Conservation (phyloP, 2,797 vertebrate species). For the Coregonus sp. region DNA sequence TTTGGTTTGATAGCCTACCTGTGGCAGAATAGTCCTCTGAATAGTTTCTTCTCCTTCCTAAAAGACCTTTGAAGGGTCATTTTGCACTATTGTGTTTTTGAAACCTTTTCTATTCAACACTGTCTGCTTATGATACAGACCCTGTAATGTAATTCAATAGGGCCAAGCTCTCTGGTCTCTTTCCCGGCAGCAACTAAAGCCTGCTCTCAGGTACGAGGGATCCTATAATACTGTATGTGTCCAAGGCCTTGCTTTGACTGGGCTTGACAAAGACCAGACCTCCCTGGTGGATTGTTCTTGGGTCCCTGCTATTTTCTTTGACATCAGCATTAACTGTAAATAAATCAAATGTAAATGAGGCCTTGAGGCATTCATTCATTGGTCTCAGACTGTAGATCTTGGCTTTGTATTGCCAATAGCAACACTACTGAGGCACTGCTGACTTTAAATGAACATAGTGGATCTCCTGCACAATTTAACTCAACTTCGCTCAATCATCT, state of each 20-base stretch:
- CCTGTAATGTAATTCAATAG: not conserved
- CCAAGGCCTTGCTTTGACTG: not conserved
- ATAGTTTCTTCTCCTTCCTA: not conserved
- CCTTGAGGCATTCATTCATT: slow-evolving; percentile 20
- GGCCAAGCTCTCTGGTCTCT: not conserved
- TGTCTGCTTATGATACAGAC: not conserved
- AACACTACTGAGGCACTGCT: slow-evolving; percentile 16
- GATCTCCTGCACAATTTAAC: no score
- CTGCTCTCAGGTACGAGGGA: not conserved
- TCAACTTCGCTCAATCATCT: no score
- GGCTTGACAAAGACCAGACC: slow-evolving; percentile 20
- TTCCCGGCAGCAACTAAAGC: not conserved
- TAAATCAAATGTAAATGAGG: not conserved
- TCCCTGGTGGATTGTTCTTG: slow-evolving; percentile 6
- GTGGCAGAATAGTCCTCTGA: no score
- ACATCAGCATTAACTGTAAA: not conserved
- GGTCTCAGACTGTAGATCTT: slow-evolving; percentile 15
- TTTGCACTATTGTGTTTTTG: not conserved
- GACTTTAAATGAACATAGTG: no score
- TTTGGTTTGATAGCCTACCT: no score
- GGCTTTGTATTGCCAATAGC: slow-evolving; percentile 23
- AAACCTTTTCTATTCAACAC: no score
- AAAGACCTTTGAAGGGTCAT: not conserved
- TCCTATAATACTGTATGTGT: not conserved
- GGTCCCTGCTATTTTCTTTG: slow-evolving; percentile 3